Conservation (phyloP, 2,113 vertebrate species). For the Microcebus griseorufus region DNA sequence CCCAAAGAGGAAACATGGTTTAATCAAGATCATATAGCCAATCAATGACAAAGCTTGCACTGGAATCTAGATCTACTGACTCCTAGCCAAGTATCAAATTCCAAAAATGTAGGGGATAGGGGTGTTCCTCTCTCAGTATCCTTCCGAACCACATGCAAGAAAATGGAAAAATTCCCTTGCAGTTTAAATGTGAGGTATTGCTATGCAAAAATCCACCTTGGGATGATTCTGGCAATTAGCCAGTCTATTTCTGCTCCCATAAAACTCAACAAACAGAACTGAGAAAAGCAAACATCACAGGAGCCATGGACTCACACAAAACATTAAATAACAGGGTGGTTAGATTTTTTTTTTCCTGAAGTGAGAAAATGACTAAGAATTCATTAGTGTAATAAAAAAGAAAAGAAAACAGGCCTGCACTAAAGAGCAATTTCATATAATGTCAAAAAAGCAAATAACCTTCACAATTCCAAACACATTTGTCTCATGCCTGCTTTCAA, state of each 20-base stretch:
- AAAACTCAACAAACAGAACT: slow-evolving; percentile 31
- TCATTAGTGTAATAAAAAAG: slow-evolving; percentile 26
- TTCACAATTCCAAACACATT: slow-evolving; percentile 22
- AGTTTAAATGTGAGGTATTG: background rate
- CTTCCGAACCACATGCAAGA: background rate
- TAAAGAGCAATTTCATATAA: background rate
- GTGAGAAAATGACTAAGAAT: slow-evolving; percentile 44
- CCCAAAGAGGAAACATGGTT: background rate
- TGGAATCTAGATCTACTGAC: background rate
- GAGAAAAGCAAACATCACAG: slow-evolving; percentile 36
- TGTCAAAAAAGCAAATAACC: slow-evolving; percentile 42
- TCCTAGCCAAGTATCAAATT: background rate
- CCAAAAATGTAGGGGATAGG: background rate
- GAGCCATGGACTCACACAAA: background rate
- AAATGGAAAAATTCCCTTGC: background rate
- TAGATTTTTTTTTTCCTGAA: background rate
- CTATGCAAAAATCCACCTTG: background rate
- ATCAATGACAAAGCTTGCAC: background rate
- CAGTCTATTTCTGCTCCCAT: slow-evolving; percentile 31
- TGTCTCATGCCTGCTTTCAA: background rate
- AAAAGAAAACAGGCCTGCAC: background rate
- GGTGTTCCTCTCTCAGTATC: background rate
- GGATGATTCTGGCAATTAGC: background rate
- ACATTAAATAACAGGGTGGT: background rate
- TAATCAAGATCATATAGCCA: background rate